Evolutionary conservation across 1,140 invertebrate species (phyloP).

Genomic region (Epicauta chinensis): DNA sequence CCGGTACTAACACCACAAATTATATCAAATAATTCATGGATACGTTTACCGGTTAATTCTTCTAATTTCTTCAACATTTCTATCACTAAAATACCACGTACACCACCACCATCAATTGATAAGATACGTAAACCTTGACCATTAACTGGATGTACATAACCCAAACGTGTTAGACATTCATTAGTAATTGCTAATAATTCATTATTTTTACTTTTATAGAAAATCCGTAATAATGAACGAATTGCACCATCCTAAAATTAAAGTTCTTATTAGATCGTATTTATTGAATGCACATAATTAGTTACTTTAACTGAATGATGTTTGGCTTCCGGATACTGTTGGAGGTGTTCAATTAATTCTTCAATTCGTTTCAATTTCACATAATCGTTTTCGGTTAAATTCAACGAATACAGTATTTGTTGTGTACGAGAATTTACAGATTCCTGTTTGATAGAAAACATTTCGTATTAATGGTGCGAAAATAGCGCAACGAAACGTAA

Average conservation of each 20-base stretch:
- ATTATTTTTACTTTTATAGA: no score
- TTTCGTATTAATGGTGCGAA: not conserved
- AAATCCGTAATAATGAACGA: slow-evolving; percentile 50
- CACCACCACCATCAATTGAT: slow-evolving; percentile 86
- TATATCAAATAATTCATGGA: slow-evolving; percentile 77
- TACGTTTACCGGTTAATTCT: slow-evolving; percentile 57
- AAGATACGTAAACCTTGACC: slow-evolving; percentile 74
- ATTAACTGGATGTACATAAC: slow-evolving; percentile 62
- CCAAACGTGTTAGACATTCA: slow-evolving; percentile 52
- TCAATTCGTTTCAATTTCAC: slow-evolving; percentile 43
- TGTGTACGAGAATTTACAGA: slow-evolving; percentile 2
- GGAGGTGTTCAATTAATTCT: slow-evolving; percentile 62
- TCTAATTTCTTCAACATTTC: slow-evolving; percentile 75
- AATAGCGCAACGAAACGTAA: no score
- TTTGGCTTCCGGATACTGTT: slow-evolving; percentile 64
- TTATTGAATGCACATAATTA: no score
- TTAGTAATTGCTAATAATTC: slow-evolving; percentile 26
- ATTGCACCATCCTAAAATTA: slow-evolving; percentile 56
- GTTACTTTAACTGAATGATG: slow-evolving; percentile 64
- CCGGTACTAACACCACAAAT: slow-evolving; percentile 91
- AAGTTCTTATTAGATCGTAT: no score
- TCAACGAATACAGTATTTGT: not conserved
- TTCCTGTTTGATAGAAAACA: not conserved
- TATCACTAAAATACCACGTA: slow-evolving; percentile 74
- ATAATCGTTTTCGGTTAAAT: not conserved